Evolutionary conservation across 2,113 vertebrate species (phyloP).

Genomic region (Hemiprocne comata): DNA sequence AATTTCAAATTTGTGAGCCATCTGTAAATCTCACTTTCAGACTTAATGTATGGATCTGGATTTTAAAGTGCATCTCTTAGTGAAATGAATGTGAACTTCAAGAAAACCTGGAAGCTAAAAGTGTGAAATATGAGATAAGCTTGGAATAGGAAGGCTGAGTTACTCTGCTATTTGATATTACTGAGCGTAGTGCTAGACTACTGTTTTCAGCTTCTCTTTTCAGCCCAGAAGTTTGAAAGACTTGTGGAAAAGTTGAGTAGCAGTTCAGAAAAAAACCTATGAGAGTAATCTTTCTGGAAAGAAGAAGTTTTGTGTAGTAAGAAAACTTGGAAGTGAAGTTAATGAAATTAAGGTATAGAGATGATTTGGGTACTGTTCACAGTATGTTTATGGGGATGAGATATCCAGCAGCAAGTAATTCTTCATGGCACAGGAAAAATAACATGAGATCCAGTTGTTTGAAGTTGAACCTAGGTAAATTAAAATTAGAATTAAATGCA

Average conservation of each 20-base stretch:
- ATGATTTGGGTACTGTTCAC: neutral
- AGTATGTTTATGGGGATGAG: neutral
- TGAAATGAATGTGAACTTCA: conserved; percentile 15
- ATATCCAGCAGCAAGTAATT: neutral
- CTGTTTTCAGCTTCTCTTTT: neutral
- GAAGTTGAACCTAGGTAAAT: neutral
- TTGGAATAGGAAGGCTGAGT: neutral
- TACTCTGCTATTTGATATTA: neutral
- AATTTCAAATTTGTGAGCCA: conserved; percentile 32
- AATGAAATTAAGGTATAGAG: neutral
- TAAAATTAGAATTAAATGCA: neutral
- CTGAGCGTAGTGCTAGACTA: neutral
- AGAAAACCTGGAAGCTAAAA: conserved; percentile 20
- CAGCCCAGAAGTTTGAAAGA: neutral
- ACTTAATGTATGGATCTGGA: conserved; percentile 16
- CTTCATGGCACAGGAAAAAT: neutral
- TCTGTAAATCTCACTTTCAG: conserved; percentile 48
- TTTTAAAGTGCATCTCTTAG: conserved; percentile 32
- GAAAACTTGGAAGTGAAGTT: neutral
- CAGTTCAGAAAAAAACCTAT: neutral
- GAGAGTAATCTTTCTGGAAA: neutral
- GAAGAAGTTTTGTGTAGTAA: neutral
- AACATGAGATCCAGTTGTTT: neutral
- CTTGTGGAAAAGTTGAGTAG: neutral
- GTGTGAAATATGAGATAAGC: conserved; percentile 6